phyloP scores from a whole-genome alignment of 2,888 invertebrate species.

The Mayetiola destructor region DNA sequence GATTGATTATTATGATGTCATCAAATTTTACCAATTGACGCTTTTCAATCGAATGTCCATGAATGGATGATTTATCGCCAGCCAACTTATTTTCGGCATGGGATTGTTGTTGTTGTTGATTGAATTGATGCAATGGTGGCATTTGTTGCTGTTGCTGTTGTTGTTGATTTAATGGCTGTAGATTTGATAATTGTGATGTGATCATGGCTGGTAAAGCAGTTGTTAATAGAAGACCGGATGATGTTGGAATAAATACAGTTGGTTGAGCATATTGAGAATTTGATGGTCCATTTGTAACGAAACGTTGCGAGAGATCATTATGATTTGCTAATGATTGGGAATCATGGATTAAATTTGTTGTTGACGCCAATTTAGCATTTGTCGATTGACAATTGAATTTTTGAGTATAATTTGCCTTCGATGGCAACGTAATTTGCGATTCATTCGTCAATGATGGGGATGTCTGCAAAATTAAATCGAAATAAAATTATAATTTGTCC shows the following conservation, averaged over 20 bases:
- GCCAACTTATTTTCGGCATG: background rate
- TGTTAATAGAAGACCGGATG: conserved; percentile 30
- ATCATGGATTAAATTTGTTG: conserved; percentile 22
- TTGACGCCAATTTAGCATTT: conserved; percentile 25
- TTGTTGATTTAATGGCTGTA: conserved; percentile 20
- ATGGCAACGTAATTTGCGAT: background rate
- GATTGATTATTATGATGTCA: too few relatives aligned
- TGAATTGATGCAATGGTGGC: background rate
- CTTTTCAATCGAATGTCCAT: conserved; percentile 1
- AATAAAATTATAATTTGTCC: too few relatives aligned
- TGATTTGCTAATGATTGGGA: conserved; percentile 11
- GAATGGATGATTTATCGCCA: background rate
- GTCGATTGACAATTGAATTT: too few relatives aligned
- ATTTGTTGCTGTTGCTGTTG: conserved; percentile 2
- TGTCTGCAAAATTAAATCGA: background rate
- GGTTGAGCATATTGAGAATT: conserved; percentile 24
- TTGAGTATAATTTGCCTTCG: conserved; percentile 15
- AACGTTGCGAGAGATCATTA: conserved; percentile 7
- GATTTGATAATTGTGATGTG: conserved; percentile 19
- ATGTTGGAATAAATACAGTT: conserved; percentile 34
- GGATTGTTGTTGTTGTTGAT: background rate
- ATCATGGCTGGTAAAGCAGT: conserved; percentile 33
- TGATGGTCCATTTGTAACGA: conserved; percentile 4
- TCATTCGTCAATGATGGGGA: background rate
- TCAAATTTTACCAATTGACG: conserved; percentile 4